phyloP scores from a whole-genome alignment of 2,888 invertebrate genomes.

The Trachelus stipa region DNA sequence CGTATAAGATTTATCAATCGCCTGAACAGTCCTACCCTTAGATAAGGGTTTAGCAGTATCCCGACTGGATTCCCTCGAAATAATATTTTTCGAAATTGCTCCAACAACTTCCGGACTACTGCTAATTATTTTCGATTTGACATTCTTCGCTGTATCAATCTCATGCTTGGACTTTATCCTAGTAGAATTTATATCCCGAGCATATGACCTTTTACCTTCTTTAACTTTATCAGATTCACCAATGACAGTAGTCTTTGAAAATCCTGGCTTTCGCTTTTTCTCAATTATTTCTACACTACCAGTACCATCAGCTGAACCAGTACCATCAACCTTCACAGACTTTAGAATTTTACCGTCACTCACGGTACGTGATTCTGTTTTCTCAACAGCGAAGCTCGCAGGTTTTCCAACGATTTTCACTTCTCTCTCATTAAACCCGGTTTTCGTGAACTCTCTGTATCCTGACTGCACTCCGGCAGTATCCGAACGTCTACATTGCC shows the following conservation, averaged over 20 bases:
- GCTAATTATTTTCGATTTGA: neutral
- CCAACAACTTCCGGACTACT: neutral
- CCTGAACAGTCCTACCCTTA: neutral
- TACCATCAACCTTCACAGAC: neutral
- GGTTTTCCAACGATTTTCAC: neutral
- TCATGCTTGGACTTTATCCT: neutral
- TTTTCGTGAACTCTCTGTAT: neutral
- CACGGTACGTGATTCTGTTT: neutral
- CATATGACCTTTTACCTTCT: neutral
- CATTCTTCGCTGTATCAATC: neutral
- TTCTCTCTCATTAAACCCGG: neutral
- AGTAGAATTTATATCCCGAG: neutral
- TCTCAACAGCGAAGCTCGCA: neutral
- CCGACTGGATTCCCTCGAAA: neutral
- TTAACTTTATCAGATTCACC: neutral
- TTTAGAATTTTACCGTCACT: neutral
- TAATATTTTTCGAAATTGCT: neutral
- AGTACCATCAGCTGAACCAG: neutral
- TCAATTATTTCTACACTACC: neutral
- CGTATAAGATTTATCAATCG: neutral
- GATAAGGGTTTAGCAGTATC: neutral
- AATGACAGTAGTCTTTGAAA: neutral
- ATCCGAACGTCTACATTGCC: neutral
- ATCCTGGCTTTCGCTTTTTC: neutral
- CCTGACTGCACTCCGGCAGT: neutral